Conservation (phyloP, 2,797 vertebrate genomes). For the Parauchenoglanis punctatus region DNA sequence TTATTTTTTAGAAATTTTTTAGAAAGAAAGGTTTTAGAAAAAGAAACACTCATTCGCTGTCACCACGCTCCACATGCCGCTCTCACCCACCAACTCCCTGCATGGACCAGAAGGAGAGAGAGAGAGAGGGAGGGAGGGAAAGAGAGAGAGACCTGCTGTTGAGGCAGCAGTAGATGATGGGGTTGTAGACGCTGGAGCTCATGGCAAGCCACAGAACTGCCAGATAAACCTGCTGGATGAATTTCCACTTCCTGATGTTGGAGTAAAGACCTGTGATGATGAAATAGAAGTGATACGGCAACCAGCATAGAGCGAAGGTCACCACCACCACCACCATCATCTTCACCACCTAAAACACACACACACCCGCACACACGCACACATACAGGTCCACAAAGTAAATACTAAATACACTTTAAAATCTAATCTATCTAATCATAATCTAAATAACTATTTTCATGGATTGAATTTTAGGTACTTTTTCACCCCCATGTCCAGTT, state of each 20-base stretch:
- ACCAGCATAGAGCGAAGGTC: slow-evolving; percentile 80
- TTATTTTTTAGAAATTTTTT: too few relatives aligned
- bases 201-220: slow-evolving; percentile 86
- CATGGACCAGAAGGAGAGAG: not conserved
- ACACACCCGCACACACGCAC: not conserved
- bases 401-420: not conserved
- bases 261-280: slow-evolving; percentile 63
- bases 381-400: not conserved
- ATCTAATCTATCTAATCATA: not conserved
- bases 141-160: slow-evolving; percentile 79
- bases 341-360: slow-evolving; percentile 61
- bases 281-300: slow-evolving; percentile 83
- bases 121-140: not conserved
- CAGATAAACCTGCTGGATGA: slow-evolving; percentile 86
- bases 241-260: slow-evolving; percentile 73
- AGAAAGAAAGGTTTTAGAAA: too few relatives aligned
- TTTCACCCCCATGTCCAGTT: too few relatives aligned
- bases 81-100: too few relatives aligned
- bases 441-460: not conserved
- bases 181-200: slow-evolving; percentile 88
- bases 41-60: too few relatives aligned
- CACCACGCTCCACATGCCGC: too few relatives aligned
- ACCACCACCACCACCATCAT: slow-evolving; percentile 81
- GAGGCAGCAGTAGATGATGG: slow-evolving; percentile 87
- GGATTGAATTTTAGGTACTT: not conserved